A percentile compares a stretch with the other conserved stretches of the same genome.
phyloP scores from a whole-genome alignment of 2,888 invertebrate species.

The Myopa tessellatipennis region DNA sequence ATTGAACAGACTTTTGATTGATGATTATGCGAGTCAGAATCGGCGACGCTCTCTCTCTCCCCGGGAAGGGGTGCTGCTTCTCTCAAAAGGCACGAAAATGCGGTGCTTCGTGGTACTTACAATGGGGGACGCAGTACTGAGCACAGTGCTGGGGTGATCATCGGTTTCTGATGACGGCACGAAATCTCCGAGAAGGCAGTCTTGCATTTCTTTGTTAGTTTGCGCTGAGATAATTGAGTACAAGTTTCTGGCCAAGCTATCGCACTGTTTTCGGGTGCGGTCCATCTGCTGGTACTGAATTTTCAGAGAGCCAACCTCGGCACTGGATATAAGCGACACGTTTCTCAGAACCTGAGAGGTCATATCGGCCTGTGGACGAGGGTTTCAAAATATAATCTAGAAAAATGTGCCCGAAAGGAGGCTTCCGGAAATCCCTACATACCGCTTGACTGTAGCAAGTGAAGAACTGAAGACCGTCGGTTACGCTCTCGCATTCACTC shows the following conservation, averaged over 20 bases:
- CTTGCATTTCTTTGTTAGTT: conserved; percentile 48
- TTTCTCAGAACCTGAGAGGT: conserved; percentile 53
- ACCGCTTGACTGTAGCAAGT: conserved; percentile 53
- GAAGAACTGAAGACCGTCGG: conserved; percentile 54
- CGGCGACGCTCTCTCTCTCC: too few relatives aligned
- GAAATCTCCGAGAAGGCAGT: conserved; percentile 46
- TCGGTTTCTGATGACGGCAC: not conserved
- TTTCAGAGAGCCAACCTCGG: conserved; percentile 45
- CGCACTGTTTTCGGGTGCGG: conserved; percentile 44
- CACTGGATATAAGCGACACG: conserved; percentile 52
- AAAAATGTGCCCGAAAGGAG: too few relatives aligned
- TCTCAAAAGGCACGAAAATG: too few relatives aligned
- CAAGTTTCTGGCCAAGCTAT: conserved; percentile 48
- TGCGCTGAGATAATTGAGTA: conserved; percentile 50
- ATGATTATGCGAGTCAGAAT: too few relatives aligned
- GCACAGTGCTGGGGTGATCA: too few relatives aligned
- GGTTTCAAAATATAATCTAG: too few relatives aligned
- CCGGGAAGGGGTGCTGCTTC: too few relatives aligned
- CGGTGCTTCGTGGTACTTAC: too few relatives aligned
- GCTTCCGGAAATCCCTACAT: conserved; percentile 36
- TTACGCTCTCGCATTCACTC: conserved; percentile 42
- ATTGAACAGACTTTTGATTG: too few relatives aligned
- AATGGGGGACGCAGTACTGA: too few relatives aligned
- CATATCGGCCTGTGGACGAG: conserved; percentile 47
- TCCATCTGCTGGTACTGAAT: conserved; percentile 49